phyloP scores from a whole-genome alignment of 2,888 invertebrate species.

The Lasioglossum malachurum region DNA sequence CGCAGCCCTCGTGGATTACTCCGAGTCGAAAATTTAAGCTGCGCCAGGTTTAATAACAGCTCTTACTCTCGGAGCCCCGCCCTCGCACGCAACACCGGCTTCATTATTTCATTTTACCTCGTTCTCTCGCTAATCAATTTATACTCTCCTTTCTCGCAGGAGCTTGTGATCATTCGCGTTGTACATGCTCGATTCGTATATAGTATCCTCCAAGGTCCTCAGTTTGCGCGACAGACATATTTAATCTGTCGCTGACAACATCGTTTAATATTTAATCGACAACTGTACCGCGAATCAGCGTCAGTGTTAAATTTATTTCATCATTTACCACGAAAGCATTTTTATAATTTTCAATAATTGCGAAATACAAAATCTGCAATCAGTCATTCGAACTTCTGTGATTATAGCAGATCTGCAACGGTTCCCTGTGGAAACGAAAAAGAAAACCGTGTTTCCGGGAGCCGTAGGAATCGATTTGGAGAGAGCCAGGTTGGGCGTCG shows the following conservation, averaged over 20 bases:
- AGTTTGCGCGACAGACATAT: not conserved
- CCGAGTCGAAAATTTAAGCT: not conserved
- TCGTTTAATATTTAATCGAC: not conserved
- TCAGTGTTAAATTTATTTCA: no score
- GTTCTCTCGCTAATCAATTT: not conserved
- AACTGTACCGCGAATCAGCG: not conserved
- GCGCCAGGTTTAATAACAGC: not conserved
- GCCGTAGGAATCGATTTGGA: not conserved
- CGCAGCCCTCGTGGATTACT: not conserved
- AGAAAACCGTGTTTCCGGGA: not conserved
- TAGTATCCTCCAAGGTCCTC: not conserved
- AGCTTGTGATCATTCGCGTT: not conserved
- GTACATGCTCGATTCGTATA: not conserved
- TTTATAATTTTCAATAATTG: no score
- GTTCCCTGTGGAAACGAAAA: not conserved
- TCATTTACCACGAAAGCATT: no score
- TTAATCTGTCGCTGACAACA: not conserved
- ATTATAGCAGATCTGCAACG: not conserved
- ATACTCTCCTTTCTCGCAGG: not conserved
- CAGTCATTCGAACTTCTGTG: no score
- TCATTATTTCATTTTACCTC: not conserved
- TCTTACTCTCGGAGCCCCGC: not conserved
- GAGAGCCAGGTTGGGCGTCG: not conserved
- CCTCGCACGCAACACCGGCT: not conserved
- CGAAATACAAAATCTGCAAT: no score